A percentile compares a stretch with the other conserved stretches of the same genome.
Evolutionary conservation across 2,113 vertebrate species (phyloP).

Genomic region (Prietella phreatophila): DNA sequence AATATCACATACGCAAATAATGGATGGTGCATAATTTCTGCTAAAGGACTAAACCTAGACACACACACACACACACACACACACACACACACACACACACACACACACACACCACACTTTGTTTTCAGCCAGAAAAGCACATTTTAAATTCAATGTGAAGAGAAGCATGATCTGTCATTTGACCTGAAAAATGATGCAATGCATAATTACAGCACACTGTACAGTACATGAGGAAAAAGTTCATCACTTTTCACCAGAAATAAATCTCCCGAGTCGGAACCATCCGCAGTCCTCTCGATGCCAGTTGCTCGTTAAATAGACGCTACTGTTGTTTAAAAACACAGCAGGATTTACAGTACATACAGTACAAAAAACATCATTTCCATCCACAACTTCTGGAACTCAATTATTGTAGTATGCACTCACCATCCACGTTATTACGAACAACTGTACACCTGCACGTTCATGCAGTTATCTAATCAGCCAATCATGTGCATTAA

Average conservation of each 20-base stretch:
- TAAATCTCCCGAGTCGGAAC: not conserved
- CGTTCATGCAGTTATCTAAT: too few relatives aligned
- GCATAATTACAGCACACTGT: not conserved
- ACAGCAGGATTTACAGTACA: not conserved
- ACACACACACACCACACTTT: not conserved
- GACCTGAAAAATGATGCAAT: not conserved
- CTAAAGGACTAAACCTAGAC: not conserved
- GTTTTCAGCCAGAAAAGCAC: not conserved
- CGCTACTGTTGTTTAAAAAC: too few relatives aligned
- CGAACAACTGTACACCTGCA: too few relatives aligned
- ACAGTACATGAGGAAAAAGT: not conserved
- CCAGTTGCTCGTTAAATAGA: not conserved
- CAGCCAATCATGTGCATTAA: too few relatives aligned
- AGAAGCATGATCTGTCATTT: not conserved
- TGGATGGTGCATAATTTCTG: slow-evolving; percentile 17
- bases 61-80: not conserved
- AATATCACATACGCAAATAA: slow-evolving; percentile 11
- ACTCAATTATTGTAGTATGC: not conserved
- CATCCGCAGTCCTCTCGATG: not conserved
- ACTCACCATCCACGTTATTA: too few relatives aligned
- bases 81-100: not conserved
- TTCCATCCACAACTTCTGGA: not conserved
- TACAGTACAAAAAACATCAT: not conserved
- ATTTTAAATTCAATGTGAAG: not conserved
- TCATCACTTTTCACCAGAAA: not conserved